These are phyloP conservation scores for Pogonocherus hispidulus DNA, from an alignment of 2,888 invertebrate species.

Conservation along the genomic window DNA sequence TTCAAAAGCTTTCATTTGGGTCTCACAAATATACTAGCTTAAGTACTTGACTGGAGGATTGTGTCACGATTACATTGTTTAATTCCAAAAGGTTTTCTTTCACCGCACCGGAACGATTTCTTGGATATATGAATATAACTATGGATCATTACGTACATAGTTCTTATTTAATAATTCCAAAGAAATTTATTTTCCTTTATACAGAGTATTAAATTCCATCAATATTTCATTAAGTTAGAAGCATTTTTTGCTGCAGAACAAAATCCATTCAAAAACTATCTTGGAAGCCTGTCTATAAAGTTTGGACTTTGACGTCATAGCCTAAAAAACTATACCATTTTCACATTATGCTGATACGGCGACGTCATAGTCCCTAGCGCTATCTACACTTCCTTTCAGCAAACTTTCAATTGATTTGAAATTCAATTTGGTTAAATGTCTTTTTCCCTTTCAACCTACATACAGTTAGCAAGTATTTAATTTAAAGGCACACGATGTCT, in stretches of 20 bases:
- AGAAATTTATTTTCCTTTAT: conserved; percentile 7
- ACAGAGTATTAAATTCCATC: not conserved
- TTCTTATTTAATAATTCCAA: not conserved
- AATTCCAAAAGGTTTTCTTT: not conserved
- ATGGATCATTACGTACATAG: not conserved
- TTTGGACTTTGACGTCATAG: not conserved
- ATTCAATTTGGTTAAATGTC: conserved; percentile 13
- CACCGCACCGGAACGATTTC: not conserved
- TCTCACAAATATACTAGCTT: not conserved
- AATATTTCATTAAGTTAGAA: conserved; percentile 4
- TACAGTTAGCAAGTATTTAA: not conserved
- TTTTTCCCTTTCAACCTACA: not conserved
- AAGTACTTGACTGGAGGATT: not conserved
- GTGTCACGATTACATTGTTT: not conserved
- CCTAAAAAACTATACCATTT: not conserved
- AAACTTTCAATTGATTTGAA: conserved; percentile 5
- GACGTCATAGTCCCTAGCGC: not conserved
- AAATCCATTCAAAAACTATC: not conserved
- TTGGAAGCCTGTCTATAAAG: not conserved
- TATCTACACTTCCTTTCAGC: conserved; percentile 11
- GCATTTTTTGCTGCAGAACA: not conserved
- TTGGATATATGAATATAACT: not conserved
- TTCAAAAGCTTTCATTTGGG: not conserved
- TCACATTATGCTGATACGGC: conserved; percentile 1
- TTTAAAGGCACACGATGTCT: not conserved